Base-by-base conservation (phyloP, 2,888 invertebrate species). In the Icerya purchasi region DNA sequence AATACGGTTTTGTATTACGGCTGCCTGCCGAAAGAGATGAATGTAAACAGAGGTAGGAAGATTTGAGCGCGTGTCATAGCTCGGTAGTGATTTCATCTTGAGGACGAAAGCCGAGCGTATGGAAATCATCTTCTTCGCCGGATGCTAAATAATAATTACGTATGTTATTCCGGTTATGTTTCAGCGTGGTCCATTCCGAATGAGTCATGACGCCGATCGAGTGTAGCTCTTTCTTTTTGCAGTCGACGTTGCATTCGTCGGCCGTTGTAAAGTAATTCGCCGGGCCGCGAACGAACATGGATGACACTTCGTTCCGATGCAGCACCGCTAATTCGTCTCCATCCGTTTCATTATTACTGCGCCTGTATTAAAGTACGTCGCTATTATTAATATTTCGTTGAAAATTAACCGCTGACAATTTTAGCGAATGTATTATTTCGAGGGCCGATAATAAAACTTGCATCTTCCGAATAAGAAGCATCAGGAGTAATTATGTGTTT, bases 11-110 rank as follows among this genome's bases (percentile, higher is more conserved):
- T n/a, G n/a, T n/a, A n/a, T n/a, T n/a, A n/a, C n/a, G n/a, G n/a
- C n/a, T n/a, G n/a, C n/a, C n/a, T n/a, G n/a, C n/a, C n/a, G n/a
- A n/a, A n/a, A n/a, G n/a, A n/a, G n/a, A n/a, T n/a, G n/a, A n/a
- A n/a, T n/a, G n/a, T n/a, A n/a, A n/a, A n/a, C n/a, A n/a, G n/a
- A n/a, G n/a, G n/a, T n/a, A n/a, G n/a, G n/a, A n/a, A n/a, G n/a
- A n/a, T n/a, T n/a, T n/a, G n/a, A n/a, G n/a, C n/a, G n/a, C n/a
- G n/a, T 36, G 36, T 65, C 61, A 87, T 72, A 86, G 78, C 76
- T 87, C 87, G 68, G 87, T 87, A 68, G 87, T 87, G 66, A 87
- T 84, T 74, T 88, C 87, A 72, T 88, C 88, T 73, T 88, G 88
- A 56, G 88, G 88, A 68, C 88, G 77, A 71, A 86, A 84, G 61